Conservation (phyloP, 2,888 invertebrate species). For the Brenthis ino region DNA sequence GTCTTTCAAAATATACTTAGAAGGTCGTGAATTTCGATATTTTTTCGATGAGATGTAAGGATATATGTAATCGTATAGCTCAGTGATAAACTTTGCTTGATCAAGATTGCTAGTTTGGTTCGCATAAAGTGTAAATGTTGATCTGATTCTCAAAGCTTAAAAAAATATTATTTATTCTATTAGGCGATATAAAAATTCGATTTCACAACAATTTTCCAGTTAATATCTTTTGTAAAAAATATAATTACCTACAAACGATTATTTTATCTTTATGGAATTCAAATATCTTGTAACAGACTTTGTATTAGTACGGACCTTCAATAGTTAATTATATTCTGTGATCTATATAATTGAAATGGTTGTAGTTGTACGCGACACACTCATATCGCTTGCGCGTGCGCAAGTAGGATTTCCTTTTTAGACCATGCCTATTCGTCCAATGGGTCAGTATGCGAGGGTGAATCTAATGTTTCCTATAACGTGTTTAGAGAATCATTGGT, state of each 20-base stretch:
- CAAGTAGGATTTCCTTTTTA: constrained; percentile 83
- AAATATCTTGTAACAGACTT: background rate
- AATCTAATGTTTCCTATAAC: constrained; percentile 38
- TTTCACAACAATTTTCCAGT: too few species aligned
- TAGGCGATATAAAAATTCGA: too few species aligned
- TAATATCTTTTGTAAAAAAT: too few species aligned
- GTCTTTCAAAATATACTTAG: background rate
- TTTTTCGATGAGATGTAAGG: background rate
- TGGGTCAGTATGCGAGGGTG: constrained; percentile 74
- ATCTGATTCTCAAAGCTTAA: too few species aligned
- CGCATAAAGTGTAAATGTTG: too few species aligned
- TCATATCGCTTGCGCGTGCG: constrained; percentile 67
- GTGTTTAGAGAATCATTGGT: constrained; percentile 10
- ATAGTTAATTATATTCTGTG: constrained; percentile 41
- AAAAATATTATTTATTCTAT: too few species aligned
- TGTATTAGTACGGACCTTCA: constrained; percentile 21
- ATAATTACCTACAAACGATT: too few species aligned
- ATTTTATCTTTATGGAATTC: background rate
- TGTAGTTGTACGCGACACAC: constrained; percentile 52
- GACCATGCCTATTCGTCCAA: constrained; percentile 64
- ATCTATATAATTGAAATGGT: constrained; percentile 51
- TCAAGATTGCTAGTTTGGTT: too few species aligned
- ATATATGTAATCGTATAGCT: too few species aligned
- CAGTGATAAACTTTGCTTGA: too few species aligned
- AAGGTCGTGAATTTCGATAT: background rate